Evolutionary conservation across 2,113 vertebrate species (phyloP), one percentile per base, ranked within the genome.

Genomic region (Panthera uncia): DNA sequence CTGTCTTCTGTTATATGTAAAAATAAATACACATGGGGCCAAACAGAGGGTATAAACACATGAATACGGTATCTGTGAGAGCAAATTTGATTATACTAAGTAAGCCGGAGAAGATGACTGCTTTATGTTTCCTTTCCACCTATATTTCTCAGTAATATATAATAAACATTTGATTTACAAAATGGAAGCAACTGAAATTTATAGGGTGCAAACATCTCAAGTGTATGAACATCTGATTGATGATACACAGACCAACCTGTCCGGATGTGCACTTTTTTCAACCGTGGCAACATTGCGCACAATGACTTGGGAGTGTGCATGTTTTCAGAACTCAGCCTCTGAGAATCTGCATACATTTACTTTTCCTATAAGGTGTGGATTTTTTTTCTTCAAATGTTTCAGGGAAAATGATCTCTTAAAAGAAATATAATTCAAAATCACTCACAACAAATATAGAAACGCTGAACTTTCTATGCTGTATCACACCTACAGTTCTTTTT

Each of bases 141-240:
- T 55, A 41, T 0, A 1, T 88, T 87, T 98, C 82, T 57, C 63
- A 33, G 29, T 86, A 5, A 83, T 85, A 84, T 3, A 23, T 3
- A 16, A 94, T 68, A 97, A 94, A 93, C 65, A 95, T 84, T 96
- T 95, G 80, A 98, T 94, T 97, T 96, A 88, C 71, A 93, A 84
- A 98, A 86, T 61, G 11, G 79, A 93, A 97, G 90, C 31, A 19
- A 84, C 38, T 96, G 48, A 50, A 96, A 97, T 48, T 21, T 92
- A 96, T 57, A 95, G 84, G 80, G 41, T 25, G 13, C 50, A 85
- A 96, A 94, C 27, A 86, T 71, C 50, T 97, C 76, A 79, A 95
- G 94, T 57, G 2, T 38, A 19, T 41, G 82, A 97, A 78, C 0
- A 83, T 97, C 83, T 97, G 89, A 96, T 1, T 79, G 82, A 98